Conservation (phyloP, 92 coral and sea anemone species). For the Umimayanthus kanabou region DNA sequence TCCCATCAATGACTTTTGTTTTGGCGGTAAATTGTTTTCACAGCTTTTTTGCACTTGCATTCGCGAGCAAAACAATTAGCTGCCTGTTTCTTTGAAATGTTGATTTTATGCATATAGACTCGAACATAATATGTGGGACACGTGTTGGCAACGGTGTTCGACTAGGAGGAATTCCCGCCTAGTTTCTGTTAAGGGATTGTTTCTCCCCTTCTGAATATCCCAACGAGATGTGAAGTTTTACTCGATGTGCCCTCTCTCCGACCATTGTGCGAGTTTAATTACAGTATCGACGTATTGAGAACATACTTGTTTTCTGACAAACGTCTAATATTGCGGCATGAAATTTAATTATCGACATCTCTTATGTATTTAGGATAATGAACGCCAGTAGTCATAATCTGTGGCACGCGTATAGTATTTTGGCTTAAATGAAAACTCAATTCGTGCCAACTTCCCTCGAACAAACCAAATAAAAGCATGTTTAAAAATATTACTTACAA, state of each 20-base stretch:
- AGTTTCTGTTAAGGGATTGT: not conserved
- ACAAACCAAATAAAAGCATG: constrained; percentile 21
- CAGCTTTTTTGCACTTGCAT: constrained; percentile 90
- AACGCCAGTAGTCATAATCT: constrained; percentile 47
- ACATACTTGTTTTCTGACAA: constrained; percentile 70
- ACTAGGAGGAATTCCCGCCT: constrained; percentile 23
- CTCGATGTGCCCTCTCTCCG: constrained; percentile 34
- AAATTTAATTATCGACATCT: constrained; percentile 73
- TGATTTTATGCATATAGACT: constrained; percentile 64
- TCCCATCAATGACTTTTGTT: constrained; percentile 94
- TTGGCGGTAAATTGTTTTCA: constrained; percentile 86
- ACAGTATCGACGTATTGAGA: constrained; percentile 61
- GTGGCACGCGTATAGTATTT: constrained; percentile 67
- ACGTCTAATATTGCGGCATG: constrained; percentile 68
- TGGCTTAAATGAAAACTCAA: not conserved
- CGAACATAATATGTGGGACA: constrained; percentile 54
- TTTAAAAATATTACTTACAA: not conserved
- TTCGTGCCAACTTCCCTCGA: constrained; percentile 15
- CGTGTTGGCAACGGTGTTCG: constrained; percentile 48
- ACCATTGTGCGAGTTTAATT: constrained; percentile 65
- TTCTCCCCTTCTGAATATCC: not conserved
- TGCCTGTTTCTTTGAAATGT: constrained; percentile 73
- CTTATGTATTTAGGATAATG: constrained; percentile 56
- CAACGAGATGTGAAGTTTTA: not conserved
- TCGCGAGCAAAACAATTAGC: constrained; percentile 76